phyloP scores from a whole-genome alignment of 2,797 vertebrate genomes.

The Ceyx erithaca region DNA sequence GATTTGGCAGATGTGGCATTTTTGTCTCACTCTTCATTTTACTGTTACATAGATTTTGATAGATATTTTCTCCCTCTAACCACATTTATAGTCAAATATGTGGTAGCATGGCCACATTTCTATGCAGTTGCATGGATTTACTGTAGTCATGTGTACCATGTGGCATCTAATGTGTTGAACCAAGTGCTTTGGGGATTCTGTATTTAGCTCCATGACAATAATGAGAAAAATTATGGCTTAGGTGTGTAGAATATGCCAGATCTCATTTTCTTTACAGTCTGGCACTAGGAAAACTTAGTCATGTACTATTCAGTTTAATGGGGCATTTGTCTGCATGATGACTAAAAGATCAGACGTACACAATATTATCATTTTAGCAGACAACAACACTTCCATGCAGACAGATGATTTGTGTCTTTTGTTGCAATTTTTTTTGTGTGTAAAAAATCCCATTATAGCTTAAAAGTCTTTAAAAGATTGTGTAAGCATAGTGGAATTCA shows the following conservation, averaged over 20 bases:
- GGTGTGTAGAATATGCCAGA: not conserved
- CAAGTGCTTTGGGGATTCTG: not conserved
- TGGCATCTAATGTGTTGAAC: not conserved
- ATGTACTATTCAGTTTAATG: not conserved
- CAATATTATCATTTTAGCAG: constrained; percentile 15
- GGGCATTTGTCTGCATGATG: not conserved
- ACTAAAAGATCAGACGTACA: constrained; percentile 1
- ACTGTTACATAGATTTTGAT: not conserved
- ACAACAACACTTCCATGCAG: not conserved
- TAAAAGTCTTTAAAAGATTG: constrained; percentile 55
- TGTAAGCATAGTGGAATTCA: constrained; percentile 61
- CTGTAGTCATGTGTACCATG: not conserved
- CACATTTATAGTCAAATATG: not conserved
- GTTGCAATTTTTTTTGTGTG: not conserved
- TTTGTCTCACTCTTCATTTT: not conserved
- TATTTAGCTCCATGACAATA: not conserved
- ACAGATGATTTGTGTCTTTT: constrained; percentile 23
- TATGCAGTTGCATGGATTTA: not conserved
- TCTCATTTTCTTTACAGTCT: not conserved
- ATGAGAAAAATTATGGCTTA: not conserved
- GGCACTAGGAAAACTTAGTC: not conserved
- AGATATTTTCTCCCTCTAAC: not conserved
- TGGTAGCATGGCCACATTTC: not conserved
- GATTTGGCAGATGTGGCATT: not conserved
- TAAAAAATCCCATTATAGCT: constrained; percentile 45